Percentiles rank a stretch among this genome's conserved stretches.
These are phyloP conservation scores for Danionella dracula DNA, from an alignment of 2,797 vertebrate genomes.

Conservation along the genomic window DNA sequence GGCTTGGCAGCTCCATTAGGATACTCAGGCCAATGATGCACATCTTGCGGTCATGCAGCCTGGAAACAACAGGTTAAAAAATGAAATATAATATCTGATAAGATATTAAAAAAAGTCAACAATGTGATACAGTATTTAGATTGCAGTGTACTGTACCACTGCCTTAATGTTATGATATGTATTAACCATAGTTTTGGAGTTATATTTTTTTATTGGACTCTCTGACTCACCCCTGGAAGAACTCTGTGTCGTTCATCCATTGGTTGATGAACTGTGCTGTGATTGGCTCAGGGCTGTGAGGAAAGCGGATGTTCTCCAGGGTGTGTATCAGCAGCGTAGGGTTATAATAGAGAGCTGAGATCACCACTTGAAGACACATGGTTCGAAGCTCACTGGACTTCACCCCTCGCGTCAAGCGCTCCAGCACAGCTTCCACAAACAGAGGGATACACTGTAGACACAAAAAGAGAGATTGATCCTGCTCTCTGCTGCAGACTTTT, in stretches of 20 bases:
- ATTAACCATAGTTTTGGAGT: too few relatives aligned
- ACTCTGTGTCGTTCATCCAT: conserved; percentile 97
- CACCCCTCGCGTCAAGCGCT: conserved; percentile 88
- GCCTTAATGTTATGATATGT: too few relatives aligned
- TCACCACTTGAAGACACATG: conserved; percentile 96
- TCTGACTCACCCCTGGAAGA: conserved; percentile 83
- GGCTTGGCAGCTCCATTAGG: conserved; percentile 84
- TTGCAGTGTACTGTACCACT: too few relatives aligned
- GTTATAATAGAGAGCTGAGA: conserved; percentile 91
- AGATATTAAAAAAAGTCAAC: too few relatives aligned
- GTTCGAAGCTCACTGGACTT: conserved; percentile 92
- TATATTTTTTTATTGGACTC: too few relatives aligned
- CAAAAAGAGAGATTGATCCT: too few relatives aligned
- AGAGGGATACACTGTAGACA: conserved; percentile 83
- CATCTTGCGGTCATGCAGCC: conserved; percentile 94
- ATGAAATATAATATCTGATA: too few relatives aligned
- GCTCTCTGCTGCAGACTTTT: too few relatives aligned
- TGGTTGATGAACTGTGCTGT: conserved; percentile 96
- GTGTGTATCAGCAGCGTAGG: conserved; percentile 86
- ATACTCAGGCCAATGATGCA: conserved; percentile 94
- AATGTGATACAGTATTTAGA: too few relatives aligned
- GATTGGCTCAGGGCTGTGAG: conserved; percentile 88
- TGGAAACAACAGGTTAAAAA: conserved; percentile 46
- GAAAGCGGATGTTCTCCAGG: conserved; percentile 87
- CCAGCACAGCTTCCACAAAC: conserved; percentile 90